These are phyloP conservation scores for Bombus waltoni DNA, from an alignment of 1,140 invertebrate genomes.

Conservation along the genomic window DNA sequence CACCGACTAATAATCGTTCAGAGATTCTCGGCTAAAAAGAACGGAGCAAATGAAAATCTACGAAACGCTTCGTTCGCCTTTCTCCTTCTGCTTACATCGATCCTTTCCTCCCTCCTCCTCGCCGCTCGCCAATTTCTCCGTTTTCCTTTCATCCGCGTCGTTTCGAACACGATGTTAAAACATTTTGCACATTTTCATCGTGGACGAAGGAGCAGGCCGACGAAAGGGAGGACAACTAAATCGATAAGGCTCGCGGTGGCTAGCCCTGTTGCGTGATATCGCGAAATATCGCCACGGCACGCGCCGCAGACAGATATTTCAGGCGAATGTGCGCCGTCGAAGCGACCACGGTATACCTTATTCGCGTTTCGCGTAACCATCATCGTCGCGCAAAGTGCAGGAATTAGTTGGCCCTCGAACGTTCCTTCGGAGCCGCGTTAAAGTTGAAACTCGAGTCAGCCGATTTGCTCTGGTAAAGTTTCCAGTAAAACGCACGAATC, in stretches of 20 bases:
- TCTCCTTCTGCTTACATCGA: not conserved
- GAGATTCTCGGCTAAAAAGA: too few species aligned
- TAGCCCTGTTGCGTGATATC: conserved; percentile 31
- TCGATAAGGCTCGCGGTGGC: conserved; percentile 20
- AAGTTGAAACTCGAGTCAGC: not conserved
- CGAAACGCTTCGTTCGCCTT: not conserved
- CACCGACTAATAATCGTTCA: too few species aligned
- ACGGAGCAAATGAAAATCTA: not conserved
- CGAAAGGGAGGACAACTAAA: conserved; percentile 14
- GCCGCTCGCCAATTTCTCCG: not conserved
- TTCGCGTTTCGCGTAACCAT: not conserved
- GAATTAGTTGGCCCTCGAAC: not conserved
- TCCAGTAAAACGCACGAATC: too few species aligned
- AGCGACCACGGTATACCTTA: not conserved
- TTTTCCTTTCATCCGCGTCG: not conserved
- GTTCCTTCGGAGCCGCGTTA: not conserved
- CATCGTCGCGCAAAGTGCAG: not conserved
- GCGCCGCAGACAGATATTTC: conserved; percentile 39
- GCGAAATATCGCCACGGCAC: conserved; percentile 19
- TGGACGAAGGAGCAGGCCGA: not conserved
- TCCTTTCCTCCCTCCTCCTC: not conserved
- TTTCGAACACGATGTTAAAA: not conserved
- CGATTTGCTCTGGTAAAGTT: too few species aligned
- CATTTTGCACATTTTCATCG: conserved; percentile 26
- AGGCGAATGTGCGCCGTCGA: conserved; percentile 1